A percentile compares a stretch with the other conserved stretches of the same genome.
Evolutionary conservation across 2,888 invertebrate genomes (phyloP).

Genomic region (Cerceris rybyensis): DNA sequence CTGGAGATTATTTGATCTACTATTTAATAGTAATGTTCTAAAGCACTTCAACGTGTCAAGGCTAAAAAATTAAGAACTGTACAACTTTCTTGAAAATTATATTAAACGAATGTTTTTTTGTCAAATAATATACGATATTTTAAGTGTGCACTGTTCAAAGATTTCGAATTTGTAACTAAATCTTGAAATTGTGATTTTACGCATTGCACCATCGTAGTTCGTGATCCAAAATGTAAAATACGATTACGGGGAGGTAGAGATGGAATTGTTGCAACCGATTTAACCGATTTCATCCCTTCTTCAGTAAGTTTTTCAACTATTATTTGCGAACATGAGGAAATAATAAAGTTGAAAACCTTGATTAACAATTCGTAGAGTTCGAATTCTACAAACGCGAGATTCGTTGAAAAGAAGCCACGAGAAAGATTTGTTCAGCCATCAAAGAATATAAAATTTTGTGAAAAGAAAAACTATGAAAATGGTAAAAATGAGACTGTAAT

Average conservation of each 20-base stretch:
- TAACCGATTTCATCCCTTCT: background rate
- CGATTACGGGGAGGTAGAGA: conserved; percentile 1
- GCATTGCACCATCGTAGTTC: background rate
- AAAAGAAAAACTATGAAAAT: background rate
- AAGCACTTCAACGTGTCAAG: too few species aligned
- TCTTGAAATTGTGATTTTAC: background rate
- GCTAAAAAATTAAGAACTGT: too few species aligned
- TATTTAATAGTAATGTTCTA: too few species aligned
- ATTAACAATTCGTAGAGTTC: background rate
- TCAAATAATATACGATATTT: too few species aligned
- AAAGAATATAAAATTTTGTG: background rate
- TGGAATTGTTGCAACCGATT: too few species aligned
- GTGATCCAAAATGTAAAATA: background rate
- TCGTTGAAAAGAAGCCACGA: background rate
- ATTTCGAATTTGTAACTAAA: background rate
- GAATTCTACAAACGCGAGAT: background rate
- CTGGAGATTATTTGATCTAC: too few species aligned
- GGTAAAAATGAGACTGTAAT: background rate
- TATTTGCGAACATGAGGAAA: background rate
- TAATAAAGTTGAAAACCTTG: too few species aligned
- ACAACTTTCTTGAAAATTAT: too few species aligned
- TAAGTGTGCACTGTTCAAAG: too few species aligned
- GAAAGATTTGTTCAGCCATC: background rate
- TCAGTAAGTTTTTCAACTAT: background rate
- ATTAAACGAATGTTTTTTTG: too few species aligned